Evolutionary conservation across 1,140 invertebrate genomes (phyloP).

Genomic region (Trichonephila clavata): DNA sequence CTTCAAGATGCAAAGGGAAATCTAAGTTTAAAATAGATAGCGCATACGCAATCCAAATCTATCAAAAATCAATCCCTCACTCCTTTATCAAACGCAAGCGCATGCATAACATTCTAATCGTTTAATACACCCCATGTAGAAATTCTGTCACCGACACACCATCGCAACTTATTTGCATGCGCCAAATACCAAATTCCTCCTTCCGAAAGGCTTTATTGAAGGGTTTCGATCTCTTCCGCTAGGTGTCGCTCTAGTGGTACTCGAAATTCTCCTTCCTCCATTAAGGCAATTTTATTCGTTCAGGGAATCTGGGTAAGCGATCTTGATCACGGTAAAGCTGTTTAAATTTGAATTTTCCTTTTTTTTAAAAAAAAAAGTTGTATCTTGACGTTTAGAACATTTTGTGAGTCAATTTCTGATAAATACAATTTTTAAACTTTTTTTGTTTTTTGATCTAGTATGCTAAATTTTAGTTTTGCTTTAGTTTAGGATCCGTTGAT

Average conservation of each 20-base stretch:
- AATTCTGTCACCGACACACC: conserved; percentile 15
- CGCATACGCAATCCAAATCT: not conserved
- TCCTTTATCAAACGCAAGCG: not conserved
- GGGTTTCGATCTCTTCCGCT: conserved; percentile 5
- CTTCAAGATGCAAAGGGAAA: not conserved
- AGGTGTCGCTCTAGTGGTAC: conserved; percentile 42
- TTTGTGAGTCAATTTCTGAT: not conserved
- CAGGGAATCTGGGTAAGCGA: not conserved
- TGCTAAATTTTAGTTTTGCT: not conserved
- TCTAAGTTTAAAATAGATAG: not conserved
- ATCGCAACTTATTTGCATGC: conserved; percentile 38
- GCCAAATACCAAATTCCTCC: conserved; percentile 34
- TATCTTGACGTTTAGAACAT: too few relatives aligned
- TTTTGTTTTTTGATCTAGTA: not conserved
- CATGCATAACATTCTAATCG: conserved; percentile 30
- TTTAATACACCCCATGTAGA: conserved; percentile 13
- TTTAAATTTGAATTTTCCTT: conserved; percentile 1
- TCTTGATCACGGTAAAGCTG: not conserved
- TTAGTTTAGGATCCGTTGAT: not conserved
- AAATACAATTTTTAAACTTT: not conserved
- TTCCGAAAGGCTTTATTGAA: conserved; percentile 23
- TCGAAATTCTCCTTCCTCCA: not conserved
- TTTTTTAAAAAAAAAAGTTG: too few relatives aligned
- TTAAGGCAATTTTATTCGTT: not conserved
- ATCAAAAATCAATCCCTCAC: conserved; percentile 54